A percentile compares a stretch with the other conserved stretches of the same genome.
Conservation (phyloP, 2,888 invertebrate species). For the Hedya salicella region DNA sequence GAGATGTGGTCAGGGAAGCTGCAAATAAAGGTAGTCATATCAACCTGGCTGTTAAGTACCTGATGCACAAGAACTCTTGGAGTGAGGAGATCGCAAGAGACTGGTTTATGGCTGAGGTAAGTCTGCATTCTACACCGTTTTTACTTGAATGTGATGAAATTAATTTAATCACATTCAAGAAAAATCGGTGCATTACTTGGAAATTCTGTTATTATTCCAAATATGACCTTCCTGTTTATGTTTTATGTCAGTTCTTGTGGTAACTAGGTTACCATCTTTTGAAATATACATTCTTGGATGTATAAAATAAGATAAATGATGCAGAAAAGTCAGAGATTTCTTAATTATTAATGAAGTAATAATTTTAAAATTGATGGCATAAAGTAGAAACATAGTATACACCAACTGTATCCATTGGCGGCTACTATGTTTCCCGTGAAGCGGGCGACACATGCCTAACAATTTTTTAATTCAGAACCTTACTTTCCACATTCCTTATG, state of each 20-base stretch:
- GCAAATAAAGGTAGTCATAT: conserved; percentile 88
- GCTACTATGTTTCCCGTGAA: no score
- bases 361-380: no score
- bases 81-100: conserved; percentile 78
- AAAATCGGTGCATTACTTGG: no score
- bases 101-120: conserved; percentile 85
- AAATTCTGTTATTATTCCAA: no score
- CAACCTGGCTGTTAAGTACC: conserved; percentile 84
- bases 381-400: no score
- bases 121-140: conserved; percentile 32
- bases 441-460: no score
- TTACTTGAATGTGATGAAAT: no score
- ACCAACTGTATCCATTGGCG: no score
- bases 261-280: neutral
- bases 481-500: no score
- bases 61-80: conserved; percentile 84
- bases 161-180: no score
- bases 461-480: no score
- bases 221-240: no score
- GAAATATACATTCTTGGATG: neutral
- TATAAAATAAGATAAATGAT: neutral
- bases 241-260: neutral
- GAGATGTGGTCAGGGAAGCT: conserved; percentile 88
- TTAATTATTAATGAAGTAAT: neutral
- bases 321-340: neutral